Evolutionary conservation across 2,888 invertebrate genomes (phyloP), one percentile per base, ranked within the genome.

Genomic region (Imbricaverruca yamaguchii): DNA sequence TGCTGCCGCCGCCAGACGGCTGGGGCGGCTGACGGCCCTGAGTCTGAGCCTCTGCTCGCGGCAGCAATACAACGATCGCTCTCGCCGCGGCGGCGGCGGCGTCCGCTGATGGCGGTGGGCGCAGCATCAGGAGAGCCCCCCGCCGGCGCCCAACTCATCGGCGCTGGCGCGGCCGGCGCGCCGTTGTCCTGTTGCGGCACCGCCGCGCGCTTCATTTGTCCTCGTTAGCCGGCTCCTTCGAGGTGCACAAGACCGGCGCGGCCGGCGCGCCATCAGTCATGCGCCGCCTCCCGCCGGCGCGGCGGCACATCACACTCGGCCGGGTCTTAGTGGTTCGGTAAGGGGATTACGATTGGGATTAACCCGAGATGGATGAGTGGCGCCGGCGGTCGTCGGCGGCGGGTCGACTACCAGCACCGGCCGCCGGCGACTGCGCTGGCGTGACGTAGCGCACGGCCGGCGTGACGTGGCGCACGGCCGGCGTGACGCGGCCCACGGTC

Each of bases 331-430:
- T 74, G 74, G 74, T 74, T 53, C 53, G 74, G 74, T 74, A 74
- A 74, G 74, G 74, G 53, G 74, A 74, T 74, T 74, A 74, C 74
- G 74, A 74, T 74, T 74, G 74, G 53, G 74, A 74, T 74, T 74
- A 74, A 74, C 18, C 74, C 53, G 13, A 74, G 74, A 74, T 74
- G 74, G 74, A 74, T 74, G 74, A 25, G 74, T 15, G 74, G 18
- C 18, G 39, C 74, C 13, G 53, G 74, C 53, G 53, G 53, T 53
- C 74, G 74, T 4, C 65, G 11, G 23, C 21, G 53, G 53, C 74
- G 53, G 9, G 21, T 18, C 53, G 23, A 23, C 74, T 53, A 53
- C 18, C 53, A 74, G 53, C 53, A 74, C 74, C 3, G 21, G 53
- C 18, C 74, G 18, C 7, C 53, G 15, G 74, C 53, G 53, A 74